Evolutionary conservation across 1,140 invertebrate genomes (phyloP).

Genomic region (Aphidius gifuensis): DNA sequence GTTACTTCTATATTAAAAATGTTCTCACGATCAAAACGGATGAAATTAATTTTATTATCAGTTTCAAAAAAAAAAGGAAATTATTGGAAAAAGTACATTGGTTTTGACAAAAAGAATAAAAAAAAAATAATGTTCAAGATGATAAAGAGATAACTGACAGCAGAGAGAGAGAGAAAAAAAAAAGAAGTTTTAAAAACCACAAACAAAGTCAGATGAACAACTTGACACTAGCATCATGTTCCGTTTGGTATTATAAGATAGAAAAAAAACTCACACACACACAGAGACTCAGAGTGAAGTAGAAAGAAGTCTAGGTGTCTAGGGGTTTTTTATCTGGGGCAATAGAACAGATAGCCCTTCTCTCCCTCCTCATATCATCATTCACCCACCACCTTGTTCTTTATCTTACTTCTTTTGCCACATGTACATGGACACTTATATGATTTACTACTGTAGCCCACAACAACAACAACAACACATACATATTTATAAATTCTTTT

Average conservation of each 20-base stretch:
- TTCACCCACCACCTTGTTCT: not conserved
- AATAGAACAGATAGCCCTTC: constrained; percentile 31
- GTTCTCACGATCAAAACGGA: not conserved
- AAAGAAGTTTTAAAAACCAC: not conserved
- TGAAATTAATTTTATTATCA: not conserved
- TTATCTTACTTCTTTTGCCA: not conserved
- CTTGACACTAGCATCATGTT: not conserved
- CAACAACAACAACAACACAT: too few relatives aligned
- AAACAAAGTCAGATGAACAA: not conserved
- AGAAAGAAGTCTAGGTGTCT: constrained; percentile 1
- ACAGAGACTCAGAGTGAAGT: not conserved
- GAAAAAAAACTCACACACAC: constrained; percentile 10
- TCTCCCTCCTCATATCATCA: constrained; percentile 5
- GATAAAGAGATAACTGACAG: not conserved
- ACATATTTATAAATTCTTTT: too few relatives aligned
- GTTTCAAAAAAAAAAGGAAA: not conserved
- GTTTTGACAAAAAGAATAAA: too few relatives aligned
- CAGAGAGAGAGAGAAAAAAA: not conserved
- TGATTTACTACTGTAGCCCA: too few relatives aligned
- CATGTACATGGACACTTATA: too few relatives aligned
- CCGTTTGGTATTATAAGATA: constrained; percentile 19
- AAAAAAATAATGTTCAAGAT: not conserved
- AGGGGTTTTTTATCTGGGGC: constrained; percentile 33
- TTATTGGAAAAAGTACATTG: too few relatives aligned
- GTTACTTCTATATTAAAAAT: constrained; percentile 3